Percentiles rank a stretch among this genome's conserved stretches.
These are phyloP conservation scores for Samia ricini DNA, from an alignment of 1,140 invertebrate genomes.

Conservation along the genomic window DNA sequence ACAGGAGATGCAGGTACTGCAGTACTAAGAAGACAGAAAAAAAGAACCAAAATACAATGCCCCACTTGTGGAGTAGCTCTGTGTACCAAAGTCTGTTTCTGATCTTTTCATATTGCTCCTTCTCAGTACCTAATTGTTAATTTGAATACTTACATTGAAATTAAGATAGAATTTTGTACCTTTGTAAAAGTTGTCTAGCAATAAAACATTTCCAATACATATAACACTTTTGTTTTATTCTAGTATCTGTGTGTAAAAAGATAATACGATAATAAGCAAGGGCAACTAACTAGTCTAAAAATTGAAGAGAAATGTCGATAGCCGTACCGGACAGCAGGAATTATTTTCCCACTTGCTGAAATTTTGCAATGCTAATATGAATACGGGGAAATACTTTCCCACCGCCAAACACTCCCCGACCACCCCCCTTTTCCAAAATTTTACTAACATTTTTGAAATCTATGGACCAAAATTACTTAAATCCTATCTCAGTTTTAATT, in stretches of 20 bases:
- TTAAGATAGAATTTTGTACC: too few relatives aligned
- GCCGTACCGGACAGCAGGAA: constrained; percentile 25
- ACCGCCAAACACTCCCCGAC: constrained; percentile 37
- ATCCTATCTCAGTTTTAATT: constrained; percentile 3
- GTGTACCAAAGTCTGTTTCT: constrained; percentile 34
- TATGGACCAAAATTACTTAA: constrained; percentile 3
- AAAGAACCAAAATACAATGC: constrained; percentile 34
- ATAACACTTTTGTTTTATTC: not conserved
- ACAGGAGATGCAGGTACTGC: too few relatives aligned
- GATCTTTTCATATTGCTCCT: constrained; percentile 26
- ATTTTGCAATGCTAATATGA: constrained; percentile 23
- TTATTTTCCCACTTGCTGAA: constrained; percentile 29
- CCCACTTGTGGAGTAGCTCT: constrained; percentile 28
- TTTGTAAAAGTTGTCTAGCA: too few relatives aligned
- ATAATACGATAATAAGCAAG: too few relatives aligned
- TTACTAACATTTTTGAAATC: constrained; percentile 3
- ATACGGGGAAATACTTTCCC: constrained; percentile 46
- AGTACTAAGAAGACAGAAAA: constrained; percentile 35
- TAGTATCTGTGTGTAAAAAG: constrained; percentile 20
- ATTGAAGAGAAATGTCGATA: constrained; percentile 28
- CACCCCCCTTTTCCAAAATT: too few relatives aligned
- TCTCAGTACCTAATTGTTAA: constrained; percentile 25
- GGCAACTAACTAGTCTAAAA: constrained; percentile 31
- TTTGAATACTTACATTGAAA: too few relatives aligned
- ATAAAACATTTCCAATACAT: constrained; percentile 24